phyloP scores from a whole-genome alignment of 2,797 vertebrate genomes.

The Poeciliopsis infans region DNA sequence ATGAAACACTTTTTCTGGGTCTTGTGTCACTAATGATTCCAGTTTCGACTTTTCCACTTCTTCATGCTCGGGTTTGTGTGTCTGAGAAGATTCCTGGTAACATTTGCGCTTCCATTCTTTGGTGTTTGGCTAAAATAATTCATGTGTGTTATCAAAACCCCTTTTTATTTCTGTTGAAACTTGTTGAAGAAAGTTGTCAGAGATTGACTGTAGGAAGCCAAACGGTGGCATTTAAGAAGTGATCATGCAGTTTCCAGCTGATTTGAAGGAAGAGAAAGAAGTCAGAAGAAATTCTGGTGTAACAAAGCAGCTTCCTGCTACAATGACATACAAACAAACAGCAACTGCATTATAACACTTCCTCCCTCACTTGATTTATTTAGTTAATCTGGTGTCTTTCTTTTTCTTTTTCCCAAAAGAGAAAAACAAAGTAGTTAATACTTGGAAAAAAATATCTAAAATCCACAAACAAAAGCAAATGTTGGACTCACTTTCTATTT shows the following conservation, averaged over 20 bases:
- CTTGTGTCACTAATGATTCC: not conserved
- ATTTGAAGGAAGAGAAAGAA: not conserved
- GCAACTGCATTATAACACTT: not conserved
- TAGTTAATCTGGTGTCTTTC: not conserved
- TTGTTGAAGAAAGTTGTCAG: not conserved
- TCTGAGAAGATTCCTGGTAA: not conserved
- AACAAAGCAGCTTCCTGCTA: not conserved
- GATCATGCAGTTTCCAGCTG: not conserved
- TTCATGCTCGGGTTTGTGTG: not conserved
- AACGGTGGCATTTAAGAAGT: not conserved
- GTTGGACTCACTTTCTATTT: not conserved
- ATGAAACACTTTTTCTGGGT: not conserved
- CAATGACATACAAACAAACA: no score
- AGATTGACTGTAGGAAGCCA: not conserved
- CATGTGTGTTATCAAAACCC: not conserved
- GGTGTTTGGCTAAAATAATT: not conserved
- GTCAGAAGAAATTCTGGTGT: not conserved
- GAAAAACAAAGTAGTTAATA: not conserved
- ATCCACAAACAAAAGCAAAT: not conserved
- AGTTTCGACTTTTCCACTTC: not conserved
- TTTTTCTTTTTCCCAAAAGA: not conserved
- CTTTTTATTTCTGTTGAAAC: not conserved
- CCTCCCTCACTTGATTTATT: not conserved
- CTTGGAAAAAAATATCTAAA: not conserved
- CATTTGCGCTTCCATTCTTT: not conserved